Evolutionary conservation across 2,888 invertebrate species (phyloP), one percentile per base, ranked within the genome.

Genomic region (Agrotis segetum): DNA sequence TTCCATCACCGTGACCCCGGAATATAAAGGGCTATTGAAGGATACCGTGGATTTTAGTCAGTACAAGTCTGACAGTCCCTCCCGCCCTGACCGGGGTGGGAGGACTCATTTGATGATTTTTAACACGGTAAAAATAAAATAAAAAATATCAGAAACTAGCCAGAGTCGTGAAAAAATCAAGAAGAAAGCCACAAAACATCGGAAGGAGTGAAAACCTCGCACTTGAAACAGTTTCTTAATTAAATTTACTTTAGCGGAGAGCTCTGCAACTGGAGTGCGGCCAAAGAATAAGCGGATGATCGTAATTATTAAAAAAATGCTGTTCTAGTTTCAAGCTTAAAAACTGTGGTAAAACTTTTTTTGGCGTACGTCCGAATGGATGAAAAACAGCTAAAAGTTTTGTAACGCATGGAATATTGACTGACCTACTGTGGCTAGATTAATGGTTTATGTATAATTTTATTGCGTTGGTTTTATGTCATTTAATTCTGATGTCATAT

Each of bases 161-260:
- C 4, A n/a, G 9, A 9, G n/a, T 49, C 14, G 13, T n/a, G n/a
- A 65, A 71, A 64, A 62, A 81, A 75, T 75, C 70, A 52, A 56
- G 44, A 56, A 62, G 47, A 53, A 62, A 16, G 60, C 71, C 69
- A 75, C 70, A 71, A 84, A 82, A 84, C 82, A 81, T 68, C 40
- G 63, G 56, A 58, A 79, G 49, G 5, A 81, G 66, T 56, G 78
- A 58, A 74, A 58, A n/a, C 19, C 69, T 78, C 72, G 61, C 72
- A 79, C 78, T 82, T 73, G 74, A 74, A 75, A 84, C 79, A 67
- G 73, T 82, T 82, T 78, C 85, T 78, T 82, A 82, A 84, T 82
- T 82, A 79, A 84, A 82, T 84, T 84, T 82, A 75, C 82, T 82
- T 82, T 77, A 44, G 65, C 44, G 62, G 70, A 74, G 67, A 68